Conservation (phyloP, 2,888 invertebrate species). For the Pegoplata infirma region DNA sequence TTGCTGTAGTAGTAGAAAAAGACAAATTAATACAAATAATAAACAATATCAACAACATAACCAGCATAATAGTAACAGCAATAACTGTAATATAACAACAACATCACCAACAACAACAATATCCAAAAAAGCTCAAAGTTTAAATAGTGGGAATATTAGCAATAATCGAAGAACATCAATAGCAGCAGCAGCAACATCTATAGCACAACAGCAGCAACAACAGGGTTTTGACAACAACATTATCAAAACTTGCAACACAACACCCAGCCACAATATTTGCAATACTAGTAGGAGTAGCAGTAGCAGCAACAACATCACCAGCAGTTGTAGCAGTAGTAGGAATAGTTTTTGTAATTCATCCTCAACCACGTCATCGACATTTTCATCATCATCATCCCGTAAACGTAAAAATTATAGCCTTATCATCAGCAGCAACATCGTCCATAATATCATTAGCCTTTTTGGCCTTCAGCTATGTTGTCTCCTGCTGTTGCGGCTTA, state of each 20-base stretch:
- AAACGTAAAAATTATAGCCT: slow-evolving; percentile 51
- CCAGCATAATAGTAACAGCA: neutral
- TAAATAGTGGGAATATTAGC: slow-evolving; percentile 31
- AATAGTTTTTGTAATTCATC: neutral
- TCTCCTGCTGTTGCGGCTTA: slow-evolving; percentile 68
- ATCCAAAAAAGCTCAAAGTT: neutral
- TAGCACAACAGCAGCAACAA: slow-evolving; percentile 36
- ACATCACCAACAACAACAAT: slow-evolving; percentile 8
- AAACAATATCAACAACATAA: neutral
- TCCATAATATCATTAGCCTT: slow-evolving; percentile 58
- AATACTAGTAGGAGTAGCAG: no score
- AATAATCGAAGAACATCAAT: slow-evolving; percentile 26
- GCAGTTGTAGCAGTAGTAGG: neutral
- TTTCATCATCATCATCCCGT: slow-evolving; percentile 38
- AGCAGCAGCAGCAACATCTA: slow-evolving; percentile 8
- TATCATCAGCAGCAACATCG: slow-evolving; percentile 19
- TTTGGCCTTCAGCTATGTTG: slow-evolving; percentile 64
- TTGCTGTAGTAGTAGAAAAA: neutral
- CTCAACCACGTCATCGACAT: neutral
- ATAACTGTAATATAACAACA: no score
- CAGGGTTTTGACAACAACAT: slow-evolving; percentile 12
- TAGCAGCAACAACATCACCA: slow-evolving; percentile 23
- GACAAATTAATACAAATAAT: no score
- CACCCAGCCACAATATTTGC: no score
- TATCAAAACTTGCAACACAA: no score